Percentiles rank a stretch among this genome's conserved stretches.
These are phyloP conservation scores for Yoshiicerus persimilis DNA, from an alignment of 1,140 invertebrate genomes.

Conservation along the genomic window DNA sequence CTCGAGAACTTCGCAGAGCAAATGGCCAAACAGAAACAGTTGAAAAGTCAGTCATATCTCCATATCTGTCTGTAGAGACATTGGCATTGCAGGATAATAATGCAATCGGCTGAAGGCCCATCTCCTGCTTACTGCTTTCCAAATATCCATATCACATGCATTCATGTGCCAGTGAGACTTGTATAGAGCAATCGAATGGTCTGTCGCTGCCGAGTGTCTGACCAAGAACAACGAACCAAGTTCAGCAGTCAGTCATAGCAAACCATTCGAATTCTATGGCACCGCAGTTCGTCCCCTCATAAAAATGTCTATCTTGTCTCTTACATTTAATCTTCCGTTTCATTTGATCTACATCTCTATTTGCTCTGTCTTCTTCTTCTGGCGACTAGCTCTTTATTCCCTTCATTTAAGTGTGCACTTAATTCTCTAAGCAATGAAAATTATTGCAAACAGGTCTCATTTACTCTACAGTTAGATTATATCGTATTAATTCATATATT, in stretches of 20 bases:
- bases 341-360: background rate
- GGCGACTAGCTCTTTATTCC: background rate
- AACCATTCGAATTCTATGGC: background rate
- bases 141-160: background rate
- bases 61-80: background rate
- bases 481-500: no score
- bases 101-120: background rate
- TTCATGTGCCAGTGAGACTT: background rate
- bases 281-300: background rate
- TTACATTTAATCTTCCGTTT: background rate
- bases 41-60: background rate
- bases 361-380: background rate
- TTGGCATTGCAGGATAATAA: background rate
- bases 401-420: background rate
- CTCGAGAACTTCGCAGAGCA: background rate
- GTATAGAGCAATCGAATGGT: background rate
- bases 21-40: background rate
- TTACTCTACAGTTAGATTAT: background rate
- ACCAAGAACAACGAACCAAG: background rate
- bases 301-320: conserved; percentile 9
- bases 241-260: background rate
- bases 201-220: background rate
- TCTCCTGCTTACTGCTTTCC: background rate
- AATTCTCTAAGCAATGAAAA: background rate
- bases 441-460: background rate